Evolutionary conservation across 2,797 vertebrate genomes (phyloP).

Genomic region (Xenops minutus): DNA sequence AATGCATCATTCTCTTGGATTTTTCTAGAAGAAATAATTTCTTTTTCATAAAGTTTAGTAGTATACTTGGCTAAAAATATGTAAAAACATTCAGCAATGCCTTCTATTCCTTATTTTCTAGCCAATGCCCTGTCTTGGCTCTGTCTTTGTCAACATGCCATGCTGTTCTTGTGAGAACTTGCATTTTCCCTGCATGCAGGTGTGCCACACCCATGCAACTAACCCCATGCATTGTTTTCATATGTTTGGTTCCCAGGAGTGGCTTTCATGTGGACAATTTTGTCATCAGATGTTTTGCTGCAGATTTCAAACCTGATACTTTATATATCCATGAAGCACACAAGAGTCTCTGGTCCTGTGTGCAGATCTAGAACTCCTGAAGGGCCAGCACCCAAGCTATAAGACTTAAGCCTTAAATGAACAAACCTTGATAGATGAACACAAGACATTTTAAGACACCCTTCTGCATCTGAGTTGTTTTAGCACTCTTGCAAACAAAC

Average conservation of each 20-base stretch:
- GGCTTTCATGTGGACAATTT: not conserved
- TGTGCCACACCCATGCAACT: not conserved
- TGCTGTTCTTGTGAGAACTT: not conserved
- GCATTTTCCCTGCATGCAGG: not conserved
- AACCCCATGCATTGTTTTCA: not conserved
- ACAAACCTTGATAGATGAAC: not conserved
- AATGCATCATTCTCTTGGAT: not conserved
- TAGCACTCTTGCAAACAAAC: not conserved
- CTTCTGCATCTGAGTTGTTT: not conserved
- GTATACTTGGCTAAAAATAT: not conserved
- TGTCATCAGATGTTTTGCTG: not conserved
- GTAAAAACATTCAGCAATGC: not conserved
- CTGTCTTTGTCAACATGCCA: not conserved
- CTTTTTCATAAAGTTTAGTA: not conserved
- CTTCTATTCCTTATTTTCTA: not conserved
- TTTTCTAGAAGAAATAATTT: not conserved
- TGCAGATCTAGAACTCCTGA: not conserved
- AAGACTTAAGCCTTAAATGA: not conserved
- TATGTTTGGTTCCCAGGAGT: not conserved
- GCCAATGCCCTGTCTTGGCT: not conserved
- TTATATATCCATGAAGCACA: not conserved
- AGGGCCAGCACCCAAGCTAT: rapidly evolving
- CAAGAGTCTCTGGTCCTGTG: not conserved
- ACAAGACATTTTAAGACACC: not conserved
- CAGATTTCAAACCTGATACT: not conserved